A percentile compares a stretch with the other conserved stretches of the same genome.
Evolutionary conservation across 2,113 vertebrate genomes (phyloP).

Genomic region (Ciconia boyciana): DNA sequence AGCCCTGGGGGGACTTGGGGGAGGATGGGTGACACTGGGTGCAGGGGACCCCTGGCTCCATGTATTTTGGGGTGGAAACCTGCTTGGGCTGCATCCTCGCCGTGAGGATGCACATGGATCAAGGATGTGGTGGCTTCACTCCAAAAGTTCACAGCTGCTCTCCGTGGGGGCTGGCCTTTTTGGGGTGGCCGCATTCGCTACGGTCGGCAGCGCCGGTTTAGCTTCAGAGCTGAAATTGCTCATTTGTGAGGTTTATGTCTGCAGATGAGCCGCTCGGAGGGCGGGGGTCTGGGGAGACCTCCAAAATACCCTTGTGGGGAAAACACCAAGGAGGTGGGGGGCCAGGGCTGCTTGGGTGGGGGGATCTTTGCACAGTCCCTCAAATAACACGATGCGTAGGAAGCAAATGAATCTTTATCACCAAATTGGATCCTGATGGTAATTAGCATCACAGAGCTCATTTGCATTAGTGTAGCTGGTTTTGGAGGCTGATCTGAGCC

Average conservation of each 20-base stretch:
- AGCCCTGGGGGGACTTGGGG: rapidly evolving
- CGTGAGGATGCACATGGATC: rapidly evolving
- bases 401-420: neutral
- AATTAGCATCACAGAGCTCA: neutral
- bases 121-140: neutral
- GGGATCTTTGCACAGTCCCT: neutral
- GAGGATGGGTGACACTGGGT: neutral
- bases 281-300: neutral
- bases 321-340: neutral
- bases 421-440: neutral
- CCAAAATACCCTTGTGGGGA: neutral
- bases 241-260: neutral
- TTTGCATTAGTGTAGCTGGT: neutral
- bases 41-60: neutral
- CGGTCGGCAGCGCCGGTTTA: neutral
- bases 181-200: neutral
- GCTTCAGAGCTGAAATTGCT: neutral
- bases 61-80: neutral
- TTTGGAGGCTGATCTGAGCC: neutral
- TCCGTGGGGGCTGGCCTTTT: neutral
- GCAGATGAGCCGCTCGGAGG: neutral
- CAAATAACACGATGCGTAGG: neutral
- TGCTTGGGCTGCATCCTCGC: neutral
- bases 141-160: neutral
- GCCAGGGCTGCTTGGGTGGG: rapidly evolving